phyloP scores from a whole-genome alignment of 1,140 invertebrate genomes.

The Hylaeus anthracinus region DNA sequence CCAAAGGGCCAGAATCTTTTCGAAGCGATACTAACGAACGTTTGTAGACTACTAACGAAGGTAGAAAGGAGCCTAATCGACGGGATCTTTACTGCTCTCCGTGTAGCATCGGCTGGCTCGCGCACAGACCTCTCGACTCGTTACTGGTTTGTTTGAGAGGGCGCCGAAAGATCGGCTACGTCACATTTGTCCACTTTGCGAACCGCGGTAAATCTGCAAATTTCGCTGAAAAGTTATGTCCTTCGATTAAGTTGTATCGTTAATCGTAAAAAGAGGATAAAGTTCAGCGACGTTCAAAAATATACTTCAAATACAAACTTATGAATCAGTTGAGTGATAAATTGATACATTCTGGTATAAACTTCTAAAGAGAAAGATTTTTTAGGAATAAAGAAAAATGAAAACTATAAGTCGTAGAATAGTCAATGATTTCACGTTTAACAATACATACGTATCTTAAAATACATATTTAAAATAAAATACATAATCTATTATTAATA shows the following conservation, averaged over 20 bases:
- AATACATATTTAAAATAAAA: too few species aligned
- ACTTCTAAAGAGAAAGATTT: too few species aligned
- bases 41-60: slow-evolving; percentile 53
- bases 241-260: background rate
- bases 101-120: background rate
- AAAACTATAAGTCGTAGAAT: too few species aligned
- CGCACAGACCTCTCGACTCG: background rate
- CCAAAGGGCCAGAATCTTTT: slow-evolving; percentile 43
- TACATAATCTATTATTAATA: too few species aligned
- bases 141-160: slow-evolving; percentile 20
- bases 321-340: too few species aligned
- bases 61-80: slow-evolving; percentile 53
- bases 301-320: too few species aligned
- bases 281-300: too few species aligned
- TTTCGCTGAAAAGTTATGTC: background rate
- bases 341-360: too few species aligned
- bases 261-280: too few species aligned
- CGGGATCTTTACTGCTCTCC: slow-evolving; percentile 40
- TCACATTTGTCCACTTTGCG: slow-evolving; percentile 1
- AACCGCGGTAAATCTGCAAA: background rate
- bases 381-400: too few species aligned
- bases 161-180: slow-evolving; percentile 1
- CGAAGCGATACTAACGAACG: slow-evolving; percentile 50
- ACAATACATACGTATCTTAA: too few species aligned
- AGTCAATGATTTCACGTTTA: too few species aligned